Conservation (phyloP, 1,140 invertebrate genomes). For the Grapholita molesta region DNA sequence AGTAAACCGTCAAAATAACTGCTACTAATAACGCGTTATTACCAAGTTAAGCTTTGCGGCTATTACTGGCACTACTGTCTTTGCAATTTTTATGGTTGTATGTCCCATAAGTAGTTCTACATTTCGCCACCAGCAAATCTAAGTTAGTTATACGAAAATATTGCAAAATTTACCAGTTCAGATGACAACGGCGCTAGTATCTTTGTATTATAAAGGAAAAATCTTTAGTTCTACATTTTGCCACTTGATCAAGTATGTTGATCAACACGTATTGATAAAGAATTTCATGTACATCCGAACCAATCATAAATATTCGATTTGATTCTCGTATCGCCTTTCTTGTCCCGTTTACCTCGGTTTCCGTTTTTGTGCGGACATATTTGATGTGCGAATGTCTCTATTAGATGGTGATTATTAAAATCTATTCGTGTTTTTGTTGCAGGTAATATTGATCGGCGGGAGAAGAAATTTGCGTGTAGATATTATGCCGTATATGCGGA, state of each 20-base stretch:
- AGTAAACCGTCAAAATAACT: not conserved
- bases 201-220: not conserved
- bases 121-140: too few relatives aligned
- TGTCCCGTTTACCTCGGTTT: too few relatives aligned
- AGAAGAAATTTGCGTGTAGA: not conserved
- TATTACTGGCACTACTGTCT: too few relatives aligned
- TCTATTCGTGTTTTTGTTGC: not conserved
- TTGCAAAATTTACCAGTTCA: not conserved
- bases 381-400: not conserved
- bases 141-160: not conserved
- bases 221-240: not conserved
- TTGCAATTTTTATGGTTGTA: too few relatives aligned
- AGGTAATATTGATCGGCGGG: not conserved
- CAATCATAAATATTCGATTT: slow-evolving; percentile 9
- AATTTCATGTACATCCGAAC: not conserved
- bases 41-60: not conserved
- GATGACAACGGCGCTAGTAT: not conserved
- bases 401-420: not conserved
- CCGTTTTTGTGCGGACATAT: not conserved
- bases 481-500: not conserved
- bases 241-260: not conserved
- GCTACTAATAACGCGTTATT: not conserved
- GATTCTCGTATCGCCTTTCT: slow-evolving; percentile 5
- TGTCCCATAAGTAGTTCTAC: too few relatives aligned
- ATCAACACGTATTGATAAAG: not conserved